These are phyloP conservation scores for Amyelois transitella DNA, from an alignment of 1,140 invertebrate genomes.

Conservation along the genomic window DNA sequence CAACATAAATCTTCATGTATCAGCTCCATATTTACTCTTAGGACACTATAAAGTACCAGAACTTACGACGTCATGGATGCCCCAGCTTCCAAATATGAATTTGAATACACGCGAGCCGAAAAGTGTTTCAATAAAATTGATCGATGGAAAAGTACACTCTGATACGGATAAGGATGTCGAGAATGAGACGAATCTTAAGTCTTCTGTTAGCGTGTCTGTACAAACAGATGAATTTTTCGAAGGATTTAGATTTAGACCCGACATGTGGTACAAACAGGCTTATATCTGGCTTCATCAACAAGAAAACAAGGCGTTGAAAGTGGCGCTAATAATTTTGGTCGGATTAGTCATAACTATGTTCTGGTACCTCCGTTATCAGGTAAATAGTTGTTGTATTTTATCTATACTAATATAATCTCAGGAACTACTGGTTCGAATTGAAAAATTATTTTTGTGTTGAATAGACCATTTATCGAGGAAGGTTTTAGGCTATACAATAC, in stretches of 20 bases:
- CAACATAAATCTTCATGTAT: constrained; percentile 56
- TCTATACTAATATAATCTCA: background rate
- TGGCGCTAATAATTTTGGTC: constrained; percentile 79
- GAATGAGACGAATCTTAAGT: constrained; percentile 63
- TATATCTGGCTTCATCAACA: constrained; percentile 80
- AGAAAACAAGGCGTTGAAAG: constrained; percentile 81
- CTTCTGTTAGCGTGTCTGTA: constrained; percentile 58
- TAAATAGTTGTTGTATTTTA: constrained; percentile 28
- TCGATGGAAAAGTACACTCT: constrained; percentile 52
- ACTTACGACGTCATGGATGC: constrained; percentile 61
- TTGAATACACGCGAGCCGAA: constrained; percentile 21
- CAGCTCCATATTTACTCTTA: constrained; percentile 71
- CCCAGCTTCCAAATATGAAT: constrained; percentile 47
- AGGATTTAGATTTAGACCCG: constrained; percentile 45
- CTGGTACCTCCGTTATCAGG: constrained; percentile 80
- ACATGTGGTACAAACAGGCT: constrained; percentile 53
- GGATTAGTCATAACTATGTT: constrained; percentile 81
- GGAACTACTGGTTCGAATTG: too few species aligned
- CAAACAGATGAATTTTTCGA: constrained; percentile 64
- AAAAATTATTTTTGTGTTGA: too few species aligned
- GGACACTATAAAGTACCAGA: constrained; percentile 90
- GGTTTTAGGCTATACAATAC: too few species aligned
- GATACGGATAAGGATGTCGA: constrained; percentile 49
- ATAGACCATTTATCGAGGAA: too few species aligned
- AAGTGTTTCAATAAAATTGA: constrained; percentile 45